Base-by-base conservation (phyloP, 2,113 vertebrate genomes). In the Nothobranchius kuhntae region DNA sequence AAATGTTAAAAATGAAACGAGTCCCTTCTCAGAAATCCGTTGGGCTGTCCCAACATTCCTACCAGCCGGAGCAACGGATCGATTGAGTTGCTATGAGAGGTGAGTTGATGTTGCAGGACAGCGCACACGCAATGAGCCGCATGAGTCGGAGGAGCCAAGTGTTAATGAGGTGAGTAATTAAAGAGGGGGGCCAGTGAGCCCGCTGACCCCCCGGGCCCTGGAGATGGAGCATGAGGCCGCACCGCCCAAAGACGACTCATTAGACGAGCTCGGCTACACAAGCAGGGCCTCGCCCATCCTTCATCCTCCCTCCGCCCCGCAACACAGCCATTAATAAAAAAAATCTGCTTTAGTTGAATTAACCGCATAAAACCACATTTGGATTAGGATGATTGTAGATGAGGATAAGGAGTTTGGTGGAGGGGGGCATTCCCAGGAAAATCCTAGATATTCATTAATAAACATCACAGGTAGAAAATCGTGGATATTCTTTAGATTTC, bases 141-240 rank as follows among this genome's bases (percentile, higher is more conserved):
- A 11, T 64, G 59, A 81, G 77, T 79, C 72, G 78, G 71, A 78
- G 68, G 67, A 82, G 84, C 64, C 53, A 53, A 60, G 82, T 80
- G 87, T 81, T 89, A 88, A 91, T 90, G 86, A 91, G 80, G 74
- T 81, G 76, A 90, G 86, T 89, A 88, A 91, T 90, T 90, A 91
- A 88, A 78, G 70, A 70, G 72, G 80, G 36, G 66, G 45, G 74
- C 59, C 84, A 89, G 81, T 65, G 82, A 86, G 82, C 75, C 68
- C 52, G 70, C 68, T 87, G 88, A 91, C 83, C 87, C 80, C 66
- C 74, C 54, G 68, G n/a, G 76, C 76, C 79, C 75, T 44, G 44
- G 67, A 82, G 77, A 54, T 6, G 35, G 73, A 79, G 66, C 82
- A 77, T 26, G 65, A 70, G 77, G 68, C 72, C 55, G 70, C 82